These are phyloP conservation scores for Pristiophorus japonicus DNA, from an alignment of 2,113 vertebrate species.

Conservation along the genomic window DNA sequence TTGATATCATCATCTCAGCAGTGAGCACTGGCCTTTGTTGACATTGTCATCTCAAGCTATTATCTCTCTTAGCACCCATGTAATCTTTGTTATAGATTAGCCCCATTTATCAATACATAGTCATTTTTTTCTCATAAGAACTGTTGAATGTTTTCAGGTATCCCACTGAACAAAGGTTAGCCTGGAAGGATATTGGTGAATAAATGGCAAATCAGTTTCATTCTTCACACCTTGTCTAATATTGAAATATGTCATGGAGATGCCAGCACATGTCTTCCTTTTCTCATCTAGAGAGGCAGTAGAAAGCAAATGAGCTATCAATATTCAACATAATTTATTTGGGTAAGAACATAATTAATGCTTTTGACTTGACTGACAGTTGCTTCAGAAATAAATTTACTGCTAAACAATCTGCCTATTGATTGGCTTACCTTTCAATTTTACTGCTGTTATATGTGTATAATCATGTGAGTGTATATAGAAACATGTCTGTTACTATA, in stretches of 20 bases:
- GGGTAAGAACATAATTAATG: neutral
- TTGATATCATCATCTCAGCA: neutral
- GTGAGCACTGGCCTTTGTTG: neutral
- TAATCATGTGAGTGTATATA: neutral
- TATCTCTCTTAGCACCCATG: neutral
- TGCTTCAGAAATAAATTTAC: neutral
- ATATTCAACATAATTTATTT: neutral
- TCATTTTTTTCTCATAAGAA: neutral
- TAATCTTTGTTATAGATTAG: neutral
- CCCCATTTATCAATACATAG: neutral
- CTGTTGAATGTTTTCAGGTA: neutral
- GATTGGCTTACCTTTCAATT: neutral
- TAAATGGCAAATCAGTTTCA: neutral
- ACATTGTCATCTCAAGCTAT: neutral
- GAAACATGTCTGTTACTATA: neutral
- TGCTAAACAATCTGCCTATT: neutral
- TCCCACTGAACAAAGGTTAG: neutral
- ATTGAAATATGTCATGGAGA: neutral
- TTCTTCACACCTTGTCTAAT: neutral
- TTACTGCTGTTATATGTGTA: neutral
- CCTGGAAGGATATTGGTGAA: neutral
- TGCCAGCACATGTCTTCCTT: neutral
- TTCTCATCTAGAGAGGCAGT: neutral
- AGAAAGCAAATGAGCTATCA: neutral
- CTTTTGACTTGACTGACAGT: conserved; percentile 5